Evolutionary conservation across 2,888 invertebrate species (phyloP), one percentile per base, ranked within the genome.

Genomic region (Apamea monoglypha): DNA sequence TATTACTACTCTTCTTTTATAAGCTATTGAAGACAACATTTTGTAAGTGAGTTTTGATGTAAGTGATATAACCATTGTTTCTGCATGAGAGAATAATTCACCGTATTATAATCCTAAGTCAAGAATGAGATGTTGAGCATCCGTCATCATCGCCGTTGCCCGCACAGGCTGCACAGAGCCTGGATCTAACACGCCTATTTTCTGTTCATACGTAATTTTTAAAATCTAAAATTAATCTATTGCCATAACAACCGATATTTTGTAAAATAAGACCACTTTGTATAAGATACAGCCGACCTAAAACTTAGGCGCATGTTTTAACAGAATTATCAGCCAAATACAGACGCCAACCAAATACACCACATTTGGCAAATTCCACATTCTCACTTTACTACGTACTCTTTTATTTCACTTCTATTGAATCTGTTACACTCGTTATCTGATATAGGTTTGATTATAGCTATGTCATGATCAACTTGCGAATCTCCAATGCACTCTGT

Each of bases 381-480:
- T 71, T 71, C 53, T 29, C 29, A 67, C 29, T 44, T 29, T 29
- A 16, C 5, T 10, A 64, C 7, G 25, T n/a, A 36, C 10, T 53
- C 25, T 10, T 53, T 56, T 53, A 21, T 53, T 25, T 53, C 29
- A 29, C 61, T 61, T 25, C 32, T 40, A 29, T 44, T 40, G 14
- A 29, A 10, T 73, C 29, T 67, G 40, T 40, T 29, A 44, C 25
- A 16, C 16, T 44, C 2, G 6, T 67, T 47, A 71, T 36, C 50
- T 50, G 14, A n/a, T 10, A 21, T 21, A 21, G 6, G 40, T 21
- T 50, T 74, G 21, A 74, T 29, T n/a, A 29, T 50, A 74, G 1
- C 50, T 21, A 29, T n/a, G 6, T 36, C 73, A 73, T 50, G 36
- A 74, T 50, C 21, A 29, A 50, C 21, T 74, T 72, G 29, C n/a